Conservation (phyloP, 2,797 vertebrate species). For the Takifugu rubripes region DNA sequence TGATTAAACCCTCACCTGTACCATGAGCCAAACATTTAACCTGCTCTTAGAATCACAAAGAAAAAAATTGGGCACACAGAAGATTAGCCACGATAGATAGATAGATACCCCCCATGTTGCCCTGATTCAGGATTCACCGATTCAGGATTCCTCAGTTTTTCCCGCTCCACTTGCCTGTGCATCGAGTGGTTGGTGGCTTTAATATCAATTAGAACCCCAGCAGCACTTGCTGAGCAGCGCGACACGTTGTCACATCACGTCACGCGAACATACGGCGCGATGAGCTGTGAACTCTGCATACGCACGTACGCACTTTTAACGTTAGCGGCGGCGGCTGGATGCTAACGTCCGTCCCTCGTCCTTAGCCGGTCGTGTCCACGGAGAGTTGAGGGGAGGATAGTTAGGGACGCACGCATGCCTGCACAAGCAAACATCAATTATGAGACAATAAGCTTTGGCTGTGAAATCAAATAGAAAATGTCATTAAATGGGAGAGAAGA, state of each 20-base stretch:
- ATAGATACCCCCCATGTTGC: too few relatives aligned
- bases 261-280: constrained; percentile 49
- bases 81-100: too few relatives aligned
- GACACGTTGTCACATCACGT: constrained; percentile 61
- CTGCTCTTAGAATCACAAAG: too few relatives aligned
- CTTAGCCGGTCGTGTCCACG: constrained; percentile 17
- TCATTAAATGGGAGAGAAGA: constrained; percentile 30
- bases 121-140: neutral
- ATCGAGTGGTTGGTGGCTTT: constrained; percentile 53
- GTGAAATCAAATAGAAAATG: constrained; percentile 39
- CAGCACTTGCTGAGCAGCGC: constrained; percentile 62
- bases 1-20: constrained; percentile 2
- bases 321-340: constrained; percentile 8
- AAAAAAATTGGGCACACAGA: too few relatives aligned
- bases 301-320: constrained; percentile 1
- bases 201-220: constrained; percentile 66
- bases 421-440: constrained; percentile 48
- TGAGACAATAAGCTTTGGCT: constrained; percentile 42
- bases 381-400: constrained; percentile 13
- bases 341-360: constrained; percentile 10
- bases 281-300: constrained; percentile 44
- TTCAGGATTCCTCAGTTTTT: too few relatives aligned
- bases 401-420: constrained; percentile 28
- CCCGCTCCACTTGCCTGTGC: neutral
- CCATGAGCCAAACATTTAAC: too few relatives aligned